Percentiles rank a stretch among this genome's conserved stretches.
Evolutionary conservation across 2,113 vertebrate species (phyloP).

Genomic region (Hydrolagus affinis): DNA sequence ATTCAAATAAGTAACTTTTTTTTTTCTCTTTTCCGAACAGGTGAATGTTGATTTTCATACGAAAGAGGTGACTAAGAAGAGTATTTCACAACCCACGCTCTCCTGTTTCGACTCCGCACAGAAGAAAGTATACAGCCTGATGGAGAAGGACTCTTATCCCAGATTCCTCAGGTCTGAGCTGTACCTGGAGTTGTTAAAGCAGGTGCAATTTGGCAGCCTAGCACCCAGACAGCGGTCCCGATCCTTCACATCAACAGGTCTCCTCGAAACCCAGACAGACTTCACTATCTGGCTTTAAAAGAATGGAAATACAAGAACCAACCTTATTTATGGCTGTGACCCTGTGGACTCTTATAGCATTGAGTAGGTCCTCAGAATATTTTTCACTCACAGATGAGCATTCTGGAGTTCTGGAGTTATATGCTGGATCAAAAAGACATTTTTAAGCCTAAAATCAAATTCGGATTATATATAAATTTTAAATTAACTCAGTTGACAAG

Average conservation of each 20-base stretch:
- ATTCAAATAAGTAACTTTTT: conserved; percentile 4
- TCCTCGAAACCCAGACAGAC: conserved; percentile 55
- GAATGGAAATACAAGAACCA: neutral
- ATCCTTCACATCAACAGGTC: conserved; percentile 75
- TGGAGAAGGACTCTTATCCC: conserved; percentile 90
- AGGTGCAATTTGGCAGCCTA: conserved; percentile 46
- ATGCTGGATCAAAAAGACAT: neutral
- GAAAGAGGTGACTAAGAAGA: conserved; percentile 65
- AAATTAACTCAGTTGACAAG: neutral
- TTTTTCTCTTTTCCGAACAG: conserved; percentile 46
- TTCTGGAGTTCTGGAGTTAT: neutral
- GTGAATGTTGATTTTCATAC: conserved; percentile 85
- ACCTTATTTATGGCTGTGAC: neutral
- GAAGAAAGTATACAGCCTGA: conserved; percentile 71
- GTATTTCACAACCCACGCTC: conserved; percentile 59
- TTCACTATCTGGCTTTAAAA: conserved; percentile 53
- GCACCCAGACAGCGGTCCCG: conserved; percentile 74
- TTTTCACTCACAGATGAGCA: neutral
- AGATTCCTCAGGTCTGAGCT: conserved; percentile 77
- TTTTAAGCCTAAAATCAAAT: neutral
- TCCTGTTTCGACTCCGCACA: conserved; percentile 74
- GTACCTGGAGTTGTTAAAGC: conserved; percentile 63
- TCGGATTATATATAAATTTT: neutral
- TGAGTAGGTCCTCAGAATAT: neutral
- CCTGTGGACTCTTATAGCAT: neutral